These are phyloP conservation scores for Styela clava DNA, from an alignment of 23 tunicate species.

Conservation along the genomic window DNA sequence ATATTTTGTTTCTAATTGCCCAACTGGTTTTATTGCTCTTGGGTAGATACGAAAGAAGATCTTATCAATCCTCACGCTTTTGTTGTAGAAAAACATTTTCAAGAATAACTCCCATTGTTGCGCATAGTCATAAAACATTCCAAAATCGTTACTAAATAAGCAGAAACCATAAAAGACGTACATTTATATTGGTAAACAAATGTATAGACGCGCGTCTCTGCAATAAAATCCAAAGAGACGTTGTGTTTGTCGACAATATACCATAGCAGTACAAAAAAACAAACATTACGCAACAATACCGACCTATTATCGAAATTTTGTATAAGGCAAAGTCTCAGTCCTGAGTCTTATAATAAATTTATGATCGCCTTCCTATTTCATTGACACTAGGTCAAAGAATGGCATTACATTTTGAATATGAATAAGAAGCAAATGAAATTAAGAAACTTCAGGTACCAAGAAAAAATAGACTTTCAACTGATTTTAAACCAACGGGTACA, in stretches of 20 bases:
- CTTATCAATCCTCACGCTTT: background rate
- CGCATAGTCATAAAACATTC: background rate
- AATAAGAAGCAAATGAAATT: no score
- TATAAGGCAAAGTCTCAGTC: no score
- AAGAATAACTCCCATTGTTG: background rate
- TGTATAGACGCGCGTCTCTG: background rate
- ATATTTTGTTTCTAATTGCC: background rate
- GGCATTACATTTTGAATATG: no score
- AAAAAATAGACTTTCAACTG: no score
- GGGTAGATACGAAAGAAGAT: background rate
- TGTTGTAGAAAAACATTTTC: background rate
- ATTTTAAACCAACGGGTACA: no score
- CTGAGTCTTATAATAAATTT: no score
- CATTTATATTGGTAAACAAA: background rate
- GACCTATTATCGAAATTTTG: no score
- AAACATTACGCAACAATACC: background rate
- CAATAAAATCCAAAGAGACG: background rate
- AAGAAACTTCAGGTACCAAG: no score
- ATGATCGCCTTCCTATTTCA: no score
- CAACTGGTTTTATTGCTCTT: background rate
- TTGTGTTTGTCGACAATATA: background rate
- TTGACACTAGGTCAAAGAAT: no score
- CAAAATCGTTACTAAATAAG: background rate
- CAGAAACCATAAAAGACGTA: background rate
- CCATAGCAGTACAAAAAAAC: background rate